Evolutionary conservation across 1,140 invertebrate species (phyloP), one percentile per base, ranked within the genome.

Genomic region (Psix sp.): DNA sequence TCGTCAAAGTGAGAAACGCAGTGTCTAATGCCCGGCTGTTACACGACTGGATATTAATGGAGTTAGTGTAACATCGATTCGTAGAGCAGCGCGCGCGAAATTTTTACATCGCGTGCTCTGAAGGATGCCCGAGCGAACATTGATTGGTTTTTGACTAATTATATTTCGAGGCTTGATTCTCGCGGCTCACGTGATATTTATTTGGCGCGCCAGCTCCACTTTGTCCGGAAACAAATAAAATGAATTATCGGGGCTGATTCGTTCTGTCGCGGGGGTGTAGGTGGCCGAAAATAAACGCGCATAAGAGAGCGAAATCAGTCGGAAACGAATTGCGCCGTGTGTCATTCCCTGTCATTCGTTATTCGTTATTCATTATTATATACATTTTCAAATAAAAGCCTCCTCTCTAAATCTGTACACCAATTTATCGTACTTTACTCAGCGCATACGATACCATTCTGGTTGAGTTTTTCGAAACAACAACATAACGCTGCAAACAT

Each of bases 141-240:
- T 65, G 70, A 73, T 66, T 65, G 70, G 54, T 65, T 73, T 66
- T 73, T 40, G 15, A 66, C 60, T 73, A 60, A 73, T 73, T 73
- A 48, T 66, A 54, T 66, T 66, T 66, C n/a, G 70, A 45, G 9
- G 60, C 52, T 60, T 60, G 39, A 73, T 66, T 66, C 66, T 73
- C 60, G 17, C 51, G 7, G 20, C 14, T 73, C 54, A 73, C 70
- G 70, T 73, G 70, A 73, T 73, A 73, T 62, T 60, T 73, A 72
- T 65, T 72, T 59, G 26, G 18, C 35, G 18, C 51, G 15, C 18
- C 33, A 57, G 35, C n/a, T 52, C 1, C 24, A 21, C 33, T 46
- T 52, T n/a, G 3, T 11, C n/a, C 35, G 38, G 13, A 57, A 67
- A 15, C 17, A 56, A 67, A 57, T 51, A 33, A 59, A 31, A 57